These are phyloP conservation scores for Neomorphus geoffroyi DNA, from an alignment of 2,797 vertebrate genomes.

Conservation along the genomic window DNA sequence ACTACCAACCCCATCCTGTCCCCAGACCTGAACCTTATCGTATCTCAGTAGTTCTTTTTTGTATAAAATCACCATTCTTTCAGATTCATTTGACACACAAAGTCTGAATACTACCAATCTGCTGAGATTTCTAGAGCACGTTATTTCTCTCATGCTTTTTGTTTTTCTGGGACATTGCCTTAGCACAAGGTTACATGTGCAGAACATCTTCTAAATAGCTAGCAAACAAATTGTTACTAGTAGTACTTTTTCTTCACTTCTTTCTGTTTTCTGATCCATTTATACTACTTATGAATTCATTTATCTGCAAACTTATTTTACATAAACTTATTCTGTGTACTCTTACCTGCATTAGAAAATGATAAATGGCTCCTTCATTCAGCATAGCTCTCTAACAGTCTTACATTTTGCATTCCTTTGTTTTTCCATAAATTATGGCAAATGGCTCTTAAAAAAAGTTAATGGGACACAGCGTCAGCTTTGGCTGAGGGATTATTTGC, in stretches of 20 bases:
- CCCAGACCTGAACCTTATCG: neutral
- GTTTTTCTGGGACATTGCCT: neutral
- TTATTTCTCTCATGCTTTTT: neutral
- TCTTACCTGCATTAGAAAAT: neutral
- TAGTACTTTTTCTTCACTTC: neutral
- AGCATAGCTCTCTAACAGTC: neutral
- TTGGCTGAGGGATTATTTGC: neutral
- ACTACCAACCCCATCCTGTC: neutral
- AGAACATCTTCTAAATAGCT: neutral
- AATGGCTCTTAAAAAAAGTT: slow-evolving; percentile 37
- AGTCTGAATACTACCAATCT: neutral
- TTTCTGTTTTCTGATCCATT: neutral
- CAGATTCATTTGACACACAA: neutral
- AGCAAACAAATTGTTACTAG: neutral
- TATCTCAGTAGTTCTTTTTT: neutral
- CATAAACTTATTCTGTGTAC: neutral
- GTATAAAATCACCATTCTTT: neutral
- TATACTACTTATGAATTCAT: neutral
- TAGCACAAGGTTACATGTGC: neutral
- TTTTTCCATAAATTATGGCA: slow-evolving; percentile 21
- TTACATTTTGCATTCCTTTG: neutral
- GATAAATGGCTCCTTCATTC: neutral
- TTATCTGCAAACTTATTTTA: neutral
- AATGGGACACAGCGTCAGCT: slow-evolving; percentile 12
- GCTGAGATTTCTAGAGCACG: neutral